Conservation (phyloP, 2,888 invertebrate genomes). For the Drosophila meridiana region DNA sequence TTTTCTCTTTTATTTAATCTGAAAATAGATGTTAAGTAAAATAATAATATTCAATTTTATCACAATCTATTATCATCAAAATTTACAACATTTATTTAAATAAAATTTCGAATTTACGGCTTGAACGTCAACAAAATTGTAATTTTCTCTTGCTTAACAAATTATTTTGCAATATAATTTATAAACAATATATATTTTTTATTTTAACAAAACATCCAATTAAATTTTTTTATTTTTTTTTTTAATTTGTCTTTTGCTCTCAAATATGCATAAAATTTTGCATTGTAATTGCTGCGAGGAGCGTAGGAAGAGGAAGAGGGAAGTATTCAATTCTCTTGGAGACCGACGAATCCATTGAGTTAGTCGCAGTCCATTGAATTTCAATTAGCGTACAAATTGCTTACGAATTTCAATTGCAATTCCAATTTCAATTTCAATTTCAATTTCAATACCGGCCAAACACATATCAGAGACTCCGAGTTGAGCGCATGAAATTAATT, state of each 20-base stretch:
- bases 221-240: not conserved
- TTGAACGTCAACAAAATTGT: not conserved
- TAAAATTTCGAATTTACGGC: not conserved
- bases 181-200: conserved; percentile 10
- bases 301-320: not conserved
- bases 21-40: too few species aligned
- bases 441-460: conserved; percentile 56
- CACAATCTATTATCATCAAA: not conserved
- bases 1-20: too few species aligned
- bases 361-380: conserved; percentile 63
- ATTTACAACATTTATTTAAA: not conserved
- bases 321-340: conserved; percentile 1
- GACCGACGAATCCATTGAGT: conserved; percentile 19
- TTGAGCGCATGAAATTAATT: conserved; percentile 52
- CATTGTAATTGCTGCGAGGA: conserved; percentile 37
- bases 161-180: conserved; percentile 20
- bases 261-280: conserved; percentile 29
- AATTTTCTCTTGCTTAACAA: not conserved
- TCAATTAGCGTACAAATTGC: conserved; percentile 68
- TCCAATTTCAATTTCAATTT: conserved; percentile 56
- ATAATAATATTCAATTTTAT: too few species aligned
- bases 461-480: conserved; percentile 23
- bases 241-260: conserved; percentile 20
- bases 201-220: conserved; percentile 5
- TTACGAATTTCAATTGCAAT: conserved; percentile 61